Base-by-base conservation (phyloP, 2,113 vertebrate genomes). In the Colistium nudipinnis region DNA sequence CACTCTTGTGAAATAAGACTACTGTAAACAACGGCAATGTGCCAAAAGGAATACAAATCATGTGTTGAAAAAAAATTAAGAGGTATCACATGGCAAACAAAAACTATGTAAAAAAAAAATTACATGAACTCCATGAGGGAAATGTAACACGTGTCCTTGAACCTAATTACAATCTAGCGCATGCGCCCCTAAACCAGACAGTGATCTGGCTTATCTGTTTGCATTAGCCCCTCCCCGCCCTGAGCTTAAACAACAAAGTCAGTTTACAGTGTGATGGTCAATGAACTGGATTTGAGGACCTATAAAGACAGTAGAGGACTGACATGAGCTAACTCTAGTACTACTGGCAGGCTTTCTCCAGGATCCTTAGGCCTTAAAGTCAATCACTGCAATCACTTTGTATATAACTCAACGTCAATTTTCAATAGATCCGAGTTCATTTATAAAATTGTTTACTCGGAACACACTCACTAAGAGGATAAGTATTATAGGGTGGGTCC, bases 201-300 rank as follows among this genome's bases (percentile, higher is more conserved):
- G 89, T 88, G 91, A 93, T 92, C 91, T 90, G 90, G 90, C 89
- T 92, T 92, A 93, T 92, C 91, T 75, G 76, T 83, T 70, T 13
- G 70, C 87, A 84, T 87, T 89, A 76, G 84, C 65, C 78, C 77
- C 88, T 79, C 88, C 88, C 71, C 56, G 82, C 62, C 84, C 87
- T 90, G 88, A 89, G 89, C 91, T 85, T 82, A 70, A 83, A 89
- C 82, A 72, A 80, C 86, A 80, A 72, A 87, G 80, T 81, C 82
- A 82, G 83, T 90, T 77, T 81, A 84, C 75, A 80, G 75, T 71
- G 81, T 38, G 74, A 74, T 84, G 88, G 85, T 89, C 89, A 84
- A 71, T 81, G 75, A 87, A 91, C 74, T 73, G 66, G 78, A 64
- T 79, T 69, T 70, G 41, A 63, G 31, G 70, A 81, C 68, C 44